Base-by-base conservation (phyloP, 1,140 invertebrate genomes). In the Drosophila kanapiae region DNA sequence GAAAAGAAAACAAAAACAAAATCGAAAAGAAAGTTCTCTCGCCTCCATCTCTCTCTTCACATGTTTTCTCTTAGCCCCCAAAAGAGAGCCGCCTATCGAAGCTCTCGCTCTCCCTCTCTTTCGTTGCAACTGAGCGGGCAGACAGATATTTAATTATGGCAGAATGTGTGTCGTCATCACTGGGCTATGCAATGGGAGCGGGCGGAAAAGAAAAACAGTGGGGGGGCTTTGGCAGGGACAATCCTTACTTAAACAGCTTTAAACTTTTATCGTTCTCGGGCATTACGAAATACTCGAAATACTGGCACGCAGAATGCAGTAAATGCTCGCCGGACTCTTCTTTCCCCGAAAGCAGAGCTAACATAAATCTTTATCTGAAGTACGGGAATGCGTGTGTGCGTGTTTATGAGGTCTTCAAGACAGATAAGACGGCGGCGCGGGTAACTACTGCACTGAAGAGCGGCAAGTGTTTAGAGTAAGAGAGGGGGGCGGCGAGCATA, bases 151-250 rank as follows among this genome's bases (percentile, higher is more conserved):
- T 56, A 60, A 56, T 84, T 69, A 56, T 77, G 78, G 45, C 76
- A 85, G 69, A 91, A 90, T 90, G 82, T 90, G 76, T 90, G 85
- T 91, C 85, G 85, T 90, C 85, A 90, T 80, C 82, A 75, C 60
- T 59, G 57, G 51, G 53, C 53, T 56, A 56, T 54, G 49, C 16
- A 53, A 33, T 67, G 69, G 69, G 18, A 40, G 10, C 18, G 45
- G 14, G 37, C 23, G 47, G 11, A 57, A 35, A 27, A 27, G n/a
- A 27, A 14, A 16, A 42, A 1, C 8, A 27, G 37, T 38, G 53
- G 40, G 23, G 35, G 33, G 16, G 31, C 14, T 42, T 27, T 27
- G 42, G 7, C 16, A 18, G 10, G 10, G 29, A 18, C 47, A 18
- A 13, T 48, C 62, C 68, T 35, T 38, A 79, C 84, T 90, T 87